Conservation (phyloP, 2,113 vertebrate species). For the Cryptotis parvus region DNA sequence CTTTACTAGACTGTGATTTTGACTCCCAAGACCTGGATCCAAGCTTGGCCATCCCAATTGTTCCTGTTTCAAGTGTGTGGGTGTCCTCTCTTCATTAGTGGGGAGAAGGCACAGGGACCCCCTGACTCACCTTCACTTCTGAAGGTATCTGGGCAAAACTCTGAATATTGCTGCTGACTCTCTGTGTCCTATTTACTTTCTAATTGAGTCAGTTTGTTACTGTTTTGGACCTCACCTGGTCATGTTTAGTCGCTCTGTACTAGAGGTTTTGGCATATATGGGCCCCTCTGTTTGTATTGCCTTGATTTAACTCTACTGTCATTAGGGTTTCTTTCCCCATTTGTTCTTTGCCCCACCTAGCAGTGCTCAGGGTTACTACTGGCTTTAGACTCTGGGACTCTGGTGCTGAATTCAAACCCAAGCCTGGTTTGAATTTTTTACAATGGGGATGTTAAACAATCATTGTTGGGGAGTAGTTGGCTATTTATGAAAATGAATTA, state of each 20-base stretch:
- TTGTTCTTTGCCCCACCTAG: no score
- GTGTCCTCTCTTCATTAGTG: background rate
- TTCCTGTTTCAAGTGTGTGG: background rate
- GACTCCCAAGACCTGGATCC: background rate
- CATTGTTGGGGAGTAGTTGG: conserved; percentile 2
- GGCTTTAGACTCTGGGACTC: no score
- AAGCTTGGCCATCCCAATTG: background rate
- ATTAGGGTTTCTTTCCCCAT: background rate
- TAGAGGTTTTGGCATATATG: background rate
- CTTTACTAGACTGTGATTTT: background rate
- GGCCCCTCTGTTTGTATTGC: conserved; percentile 36
- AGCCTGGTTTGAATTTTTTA: no score
- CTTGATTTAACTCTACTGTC: background rate
- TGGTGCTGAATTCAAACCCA: no score
- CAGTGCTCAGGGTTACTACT: no score
- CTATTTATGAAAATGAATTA: conserved; percentile 14
- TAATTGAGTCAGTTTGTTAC: no score
- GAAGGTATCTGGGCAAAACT: no score
- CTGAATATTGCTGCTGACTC: no score
- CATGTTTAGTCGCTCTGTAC: background rate
- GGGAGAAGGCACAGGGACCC: background rate
- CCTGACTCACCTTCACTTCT: no score
- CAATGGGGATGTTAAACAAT: background rate
- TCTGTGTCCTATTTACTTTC: no score
- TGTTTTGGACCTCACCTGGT: no score